Evolutionary conservation across 37 sponge, comb jelly and placozoan species (phyloP), one percentile per base, ranked within the genome.

Genomic region (Tethya wilhelma): DNA sequence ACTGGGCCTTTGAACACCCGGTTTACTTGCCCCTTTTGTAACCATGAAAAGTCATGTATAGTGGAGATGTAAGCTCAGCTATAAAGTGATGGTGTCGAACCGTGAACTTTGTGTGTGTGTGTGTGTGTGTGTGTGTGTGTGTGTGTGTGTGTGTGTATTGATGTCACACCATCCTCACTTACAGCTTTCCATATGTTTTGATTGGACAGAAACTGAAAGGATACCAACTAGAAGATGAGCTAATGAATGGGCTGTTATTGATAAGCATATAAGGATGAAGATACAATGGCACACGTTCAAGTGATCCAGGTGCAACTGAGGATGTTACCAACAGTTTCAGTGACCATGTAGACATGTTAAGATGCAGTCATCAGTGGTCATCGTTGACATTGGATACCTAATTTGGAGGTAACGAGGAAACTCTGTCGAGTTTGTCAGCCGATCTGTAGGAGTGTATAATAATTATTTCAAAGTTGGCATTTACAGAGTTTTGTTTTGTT

Each of bases 21-120:
- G 62, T 98, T 98, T 66, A 94, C 90, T 67, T 98, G 99, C 62
- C 99, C 99, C 4, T 98, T 98, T 82, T 98, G 99, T 64, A 98
- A 98, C 74, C 99, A 98, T 71, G 99, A 98, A 59, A 93, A 90
- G 58, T 96, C 97, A 22, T 98, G 99, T 81, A 95, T 96, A 59
- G 99, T 98, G 28, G 91, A 96, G 65, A 64, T 98, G 92, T 93
- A 58, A 84, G 88, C 43, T 5, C 14, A 14, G 9, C 9, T 9
- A 49, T 9, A 9, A 49, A 49, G 53, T 49, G 14, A 14, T 9
- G 53, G 14, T 49, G 53, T n/a, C n/a, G n/a, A n/a, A n/a, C n/a
- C n/a, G n/a, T n/a, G n/a, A n/a, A n/a, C n/a, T n/a, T n/a, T n/a
- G n/a, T n/a, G n/a, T n/a, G n/a, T n/a, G n/a, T n/a, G n/a, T n/a